Evolutionary conservation across 2,888 invertebrate genomes (phyloP).

Genomic region (Tuberolachnus salignus): DNA sequence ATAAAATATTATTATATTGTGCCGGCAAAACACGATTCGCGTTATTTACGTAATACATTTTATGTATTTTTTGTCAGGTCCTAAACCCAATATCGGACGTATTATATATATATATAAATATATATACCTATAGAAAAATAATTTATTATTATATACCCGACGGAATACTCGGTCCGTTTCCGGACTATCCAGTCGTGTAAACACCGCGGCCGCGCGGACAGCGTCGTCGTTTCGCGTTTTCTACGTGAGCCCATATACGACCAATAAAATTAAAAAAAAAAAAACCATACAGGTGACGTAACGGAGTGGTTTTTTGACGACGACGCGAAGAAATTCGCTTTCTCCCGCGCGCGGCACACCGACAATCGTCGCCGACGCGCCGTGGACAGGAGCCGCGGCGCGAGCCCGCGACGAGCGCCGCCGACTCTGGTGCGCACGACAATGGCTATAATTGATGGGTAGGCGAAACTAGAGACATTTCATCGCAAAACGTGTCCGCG

Average conservation of each 20-base stretch:
- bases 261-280: too few relatives aligned
- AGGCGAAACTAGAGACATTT: neutral
- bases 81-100: too few relatives aligned
- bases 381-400: neutral
- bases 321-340: conserved; percentile 46
- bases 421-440: neutral
- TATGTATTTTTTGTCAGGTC: too few relatives aligned
- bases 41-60: too few relatives aligned
- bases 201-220: too few relatives aligned
- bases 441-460: too few relatives aligned
- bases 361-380: neutral
- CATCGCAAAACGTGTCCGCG: too few relatives aligned
- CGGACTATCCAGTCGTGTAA: neutral
- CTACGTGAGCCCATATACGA: conserved; percentile 40
- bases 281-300: neutral
- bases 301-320: conserved; percentile 31
- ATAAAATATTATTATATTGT: too few relatives aligned
- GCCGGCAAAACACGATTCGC: too few relatives aligned
- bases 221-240: conserved; percentile 6
- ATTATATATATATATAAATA: too few relatives aligned
- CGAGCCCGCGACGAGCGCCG: neutral
- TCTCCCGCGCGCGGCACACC: conserved; percentile 27
- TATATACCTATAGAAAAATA: too few relatives aligned
- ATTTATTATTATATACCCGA: too few relatives aligned
- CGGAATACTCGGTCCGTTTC: neutral